Evolutionary conservation across 2,797 vertebrate species (phyloP).

Genomic region (Onychomys torridus): DNA sequence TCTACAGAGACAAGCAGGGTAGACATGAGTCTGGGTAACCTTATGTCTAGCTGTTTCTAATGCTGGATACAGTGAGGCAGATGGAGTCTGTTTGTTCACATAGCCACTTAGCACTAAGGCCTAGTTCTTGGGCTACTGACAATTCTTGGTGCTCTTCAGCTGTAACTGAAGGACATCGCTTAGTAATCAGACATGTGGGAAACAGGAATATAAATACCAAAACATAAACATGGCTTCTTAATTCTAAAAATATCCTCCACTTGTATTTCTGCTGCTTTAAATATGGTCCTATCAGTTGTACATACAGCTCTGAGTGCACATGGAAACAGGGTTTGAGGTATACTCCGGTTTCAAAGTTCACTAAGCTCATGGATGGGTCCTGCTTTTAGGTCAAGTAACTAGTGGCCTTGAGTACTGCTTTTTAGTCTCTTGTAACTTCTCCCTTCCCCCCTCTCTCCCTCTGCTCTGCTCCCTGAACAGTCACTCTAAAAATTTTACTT

Average conservation of each 20-base stretch:
- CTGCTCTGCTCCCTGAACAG: not conserved
- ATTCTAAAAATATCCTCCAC: constrained; percentile 43
- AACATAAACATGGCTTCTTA: constrained; percentile 13
- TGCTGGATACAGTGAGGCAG: not conserved
- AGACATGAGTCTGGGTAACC: constrained; percentile 11
- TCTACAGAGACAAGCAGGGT: constrained; percentile 85
- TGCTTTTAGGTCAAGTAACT: constrained; percentile 9
- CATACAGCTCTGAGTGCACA: not conserved
- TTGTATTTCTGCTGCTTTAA: not conserved
- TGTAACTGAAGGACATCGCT: not conserved
- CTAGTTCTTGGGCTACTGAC: not conserved
- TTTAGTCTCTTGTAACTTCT: constrained; percentile 4
- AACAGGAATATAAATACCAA: constrained; percentile 5
- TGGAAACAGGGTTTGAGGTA: not conserved
- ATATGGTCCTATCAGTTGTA: not conserved
- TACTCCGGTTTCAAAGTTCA: not conserved
- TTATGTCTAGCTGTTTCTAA: constrained; percentile 13
- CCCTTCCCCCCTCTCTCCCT: not conserved
- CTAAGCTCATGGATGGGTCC: not conserved
- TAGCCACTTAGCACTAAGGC: not conserved
- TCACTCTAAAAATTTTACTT: not conserved
- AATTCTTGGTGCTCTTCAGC: not conserved
- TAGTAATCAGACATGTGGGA: constrained; percentile 42
- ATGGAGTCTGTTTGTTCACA: not conserved
- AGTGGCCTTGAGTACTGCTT: not conserved